Percentiles rank a stretch among this genome's conserved stretches.
These are phyloP conservation scores for Rhegmatorhina hoffmannsi DNA, from an alignment of 2,113 vertebrate genomes.

Conservation along the genomic window DNA sequence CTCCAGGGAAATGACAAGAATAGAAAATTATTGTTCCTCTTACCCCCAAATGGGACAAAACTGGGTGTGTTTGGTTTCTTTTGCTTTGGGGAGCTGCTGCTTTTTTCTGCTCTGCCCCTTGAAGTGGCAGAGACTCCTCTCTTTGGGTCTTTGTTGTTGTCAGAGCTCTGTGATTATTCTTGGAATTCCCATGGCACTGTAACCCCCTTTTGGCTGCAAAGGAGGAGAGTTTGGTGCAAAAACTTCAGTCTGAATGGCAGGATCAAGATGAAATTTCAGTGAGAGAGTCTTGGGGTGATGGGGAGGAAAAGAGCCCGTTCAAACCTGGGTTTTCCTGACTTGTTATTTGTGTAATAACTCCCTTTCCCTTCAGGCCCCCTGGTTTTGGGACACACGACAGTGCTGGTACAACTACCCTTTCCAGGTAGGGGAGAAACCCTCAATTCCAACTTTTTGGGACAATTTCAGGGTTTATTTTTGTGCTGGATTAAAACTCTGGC, in stretches of 20 bases:
- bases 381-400: conserved; percentile 95
- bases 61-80: background rate
- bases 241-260: background rate
- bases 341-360: background rate
- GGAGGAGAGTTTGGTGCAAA: background rate
- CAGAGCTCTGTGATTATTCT: background rate
- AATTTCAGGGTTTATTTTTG: background rate
- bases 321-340: background rate
- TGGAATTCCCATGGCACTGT: background rate
- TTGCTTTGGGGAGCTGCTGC: background rate
- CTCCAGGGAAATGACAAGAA: background rate
- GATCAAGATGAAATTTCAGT: background rate
- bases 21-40: background rate
- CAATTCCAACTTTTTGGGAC: background rate
- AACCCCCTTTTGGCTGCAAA: background rate
- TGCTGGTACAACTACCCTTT: conserved; percentile 96
- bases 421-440: conserved; percentile 81
- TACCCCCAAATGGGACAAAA: background rate
- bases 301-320: background rate
- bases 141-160: background rate
- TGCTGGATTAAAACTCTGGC: background rate
- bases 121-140: background rate
- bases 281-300: background rate
- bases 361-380: conserved; percentile 79
- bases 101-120: background rate